These are phyloP conservation scores for Neolamprologus ventralis DNA, from an alignment of 2,113 vertebrate genomes.

Conservation along the genomic window DNA sequence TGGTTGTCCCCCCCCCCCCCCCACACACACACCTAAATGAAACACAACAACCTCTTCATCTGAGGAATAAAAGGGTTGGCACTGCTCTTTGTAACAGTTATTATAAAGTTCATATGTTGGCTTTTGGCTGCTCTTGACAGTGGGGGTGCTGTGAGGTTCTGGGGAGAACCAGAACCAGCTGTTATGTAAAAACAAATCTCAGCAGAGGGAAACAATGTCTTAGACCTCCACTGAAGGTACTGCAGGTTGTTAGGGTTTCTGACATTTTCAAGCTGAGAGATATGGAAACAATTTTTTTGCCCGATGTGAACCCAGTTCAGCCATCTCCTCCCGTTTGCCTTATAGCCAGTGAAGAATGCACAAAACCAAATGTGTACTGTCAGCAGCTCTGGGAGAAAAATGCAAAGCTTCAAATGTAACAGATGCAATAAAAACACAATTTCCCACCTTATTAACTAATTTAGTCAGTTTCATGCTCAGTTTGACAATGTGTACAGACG, in stretches of 20 bases:
- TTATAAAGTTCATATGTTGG: constrained; percentile 50
- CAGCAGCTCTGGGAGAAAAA: not conserved
- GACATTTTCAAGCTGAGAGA: constrained; percentile 31
- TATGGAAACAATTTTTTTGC: constrained; percentile 30
- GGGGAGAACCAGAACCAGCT: constrained; percentile 62
- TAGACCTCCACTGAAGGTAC: constrained; percentile 31
- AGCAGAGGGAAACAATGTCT: constrained; percentile 33
- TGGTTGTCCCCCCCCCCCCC: fast-evolving
- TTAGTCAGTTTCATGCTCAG: not conserved
- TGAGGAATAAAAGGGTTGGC: not conserved
- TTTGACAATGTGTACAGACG: not conserved
- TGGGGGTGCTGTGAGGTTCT: not conserved
- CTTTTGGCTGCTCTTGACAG: constrained; percentile 41
- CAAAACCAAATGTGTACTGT: not conserved
- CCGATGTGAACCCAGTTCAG: not conserved
- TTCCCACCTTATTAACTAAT: not conserved
- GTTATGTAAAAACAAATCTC: constrained; percentile 49
- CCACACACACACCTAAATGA: not conserved
- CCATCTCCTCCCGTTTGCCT: constrained; percentile 12
- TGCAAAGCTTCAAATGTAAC: not conserved
- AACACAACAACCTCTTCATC: not conserved
- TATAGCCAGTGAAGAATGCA: not conserved
- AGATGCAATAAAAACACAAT: not conserved
- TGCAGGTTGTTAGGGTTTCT: constrained; percentile 31
- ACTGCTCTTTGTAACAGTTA: constrained; percentile 23